Base-by-base conservation (phyloP, 2,888 invertebrate species). In the Eucriotettix oculatus region DNA sequence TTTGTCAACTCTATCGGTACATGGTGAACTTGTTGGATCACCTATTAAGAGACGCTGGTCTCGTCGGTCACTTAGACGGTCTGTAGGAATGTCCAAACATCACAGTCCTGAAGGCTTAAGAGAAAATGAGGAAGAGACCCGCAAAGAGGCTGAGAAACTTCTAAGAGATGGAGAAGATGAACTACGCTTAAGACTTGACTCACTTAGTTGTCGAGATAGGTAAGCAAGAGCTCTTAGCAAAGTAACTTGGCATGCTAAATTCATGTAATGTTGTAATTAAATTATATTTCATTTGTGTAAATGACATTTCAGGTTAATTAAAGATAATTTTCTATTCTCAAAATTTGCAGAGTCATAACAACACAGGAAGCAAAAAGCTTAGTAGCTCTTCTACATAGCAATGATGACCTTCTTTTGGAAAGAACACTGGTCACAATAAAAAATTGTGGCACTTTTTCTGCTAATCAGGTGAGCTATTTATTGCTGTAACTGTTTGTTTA, bases 401-500 rank as follows among this genome's bases (percentile, higher is more conserved):
- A 72, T 54, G 76, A 78, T 67, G 72, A 73, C 57, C 72, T 72
- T 11, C 68, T 78, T 5, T 68, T 77, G 52, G 72, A 76, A 65
- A 72, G 75, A 63, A 74, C 76, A 12, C 68, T 79, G 43, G 73
- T 71, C n/a, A 76, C 75, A 44, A 73, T 79, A 58, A 74, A 74
- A 59, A 76, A 77, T 66, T 74, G 75, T 68, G 75, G 76, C 11
- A 76, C 77, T 12, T 78, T 78, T 66, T 72, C 75, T 52, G 70
- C 70, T 57, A 78, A 78, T 68, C 76, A 77, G 72, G 78, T 78
- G 66, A 62, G 63, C 16, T 41, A 29, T 29, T 29, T 29, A 29
- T 2, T 29, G 29, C 29, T 29, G 29, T 29, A 29, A 7, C 7
- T 29, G n/a, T n/a, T n/a, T n/a, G n/a, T n/a, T n/a, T n/a, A n/a